phyloP scores from a whole-genome alignment of 2,797 vertebrate genomes.

The Cyprinella venusta region DNA sequence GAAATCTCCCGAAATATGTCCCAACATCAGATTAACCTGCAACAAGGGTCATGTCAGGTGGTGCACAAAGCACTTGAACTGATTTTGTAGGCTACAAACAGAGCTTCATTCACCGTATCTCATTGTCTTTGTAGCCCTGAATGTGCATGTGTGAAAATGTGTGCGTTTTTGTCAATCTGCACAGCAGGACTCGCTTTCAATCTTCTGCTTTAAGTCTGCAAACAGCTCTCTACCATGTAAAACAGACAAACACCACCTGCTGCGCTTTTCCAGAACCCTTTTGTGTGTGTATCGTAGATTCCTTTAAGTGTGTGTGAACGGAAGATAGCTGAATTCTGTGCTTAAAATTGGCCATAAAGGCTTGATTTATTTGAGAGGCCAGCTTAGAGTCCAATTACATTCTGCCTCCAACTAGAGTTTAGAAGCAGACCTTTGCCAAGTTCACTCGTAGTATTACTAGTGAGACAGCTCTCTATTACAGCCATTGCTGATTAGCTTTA shows the following conservation, averaged over 20 bases:
- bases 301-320: slow-evolving; percentile 25
- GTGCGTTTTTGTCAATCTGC: slow-evolving; percentile 18
- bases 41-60: slow-evolving; percentile 15
- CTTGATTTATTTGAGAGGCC: slow-evolving; percentile 39
- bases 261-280: slow-evolving; percentile 43
- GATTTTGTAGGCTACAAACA: not conserved
- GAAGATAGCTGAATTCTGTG: slow-evolving; percentile 9
- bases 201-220: slow-evolving; percentile 41
- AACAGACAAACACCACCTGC: slow-evolving; percentile 37
- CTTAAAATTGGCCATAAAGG: slow-evolving; percentile 22
- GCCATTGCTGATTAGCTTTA: not conserved
- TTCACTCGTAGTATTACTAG: slow-evolving; percentile 13
- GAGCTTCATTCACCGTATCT: not conserved
- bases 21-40: not conserved
- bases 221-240: slow-evolving; percentile 48
- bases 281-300: slow-evolving; percentile 49
- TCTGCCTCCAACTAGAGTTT: slow-evolving; percentile 14
- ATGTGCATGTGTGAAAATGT: slow-evolving; percentile 2
- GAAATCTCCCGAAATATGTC: not conserved
- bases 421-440: slow-evolving; percentile 11
- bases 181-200: slow-evolving; percentile 44
- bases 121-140: not conserved
- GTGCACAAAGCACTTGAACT: not conserved
- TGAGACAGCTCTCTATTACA: not conserved
- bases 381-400: slow-evolving; percentile 43